These are phyloP conservation scores for Folsomia candida DNA, from an alignment of 2,888 invertebrate species.

Conservation along the genomic window DNA sequence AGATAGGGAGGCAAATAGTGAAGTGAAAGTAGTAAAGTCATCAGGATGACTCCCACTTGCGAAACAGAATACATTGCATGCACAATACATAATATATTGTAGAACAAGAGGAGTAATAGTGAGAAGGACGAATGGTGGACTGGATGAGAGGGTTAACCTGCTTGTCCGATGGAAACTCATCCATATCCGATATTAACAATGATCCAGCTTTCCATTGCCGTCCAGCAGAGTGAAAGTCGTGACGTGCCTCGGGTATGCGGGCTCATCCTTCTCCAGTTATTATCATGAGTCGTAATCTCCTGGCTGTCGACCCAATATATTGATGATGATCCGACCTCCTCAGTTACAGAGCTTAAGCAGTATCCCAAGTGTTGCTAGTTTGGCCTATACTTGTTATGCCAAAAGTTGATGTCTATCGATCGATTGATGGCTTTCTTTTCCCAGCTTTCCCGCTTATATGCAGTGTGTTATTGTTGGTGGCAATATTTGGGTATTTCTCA, in stretches of 20 bases:
- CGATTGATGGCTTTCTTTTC: slow-evolving; percentile 6
- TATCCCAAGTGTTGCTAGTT: neutral
- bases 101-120: too few relatives aligned
- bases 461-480: too few relatives aligned
- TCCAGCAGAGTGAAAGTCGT: slow-evolving; percentile 4
- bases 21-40: neutral
- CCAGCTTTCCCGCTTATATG: neutral
- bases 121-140: too few relatives aligned
- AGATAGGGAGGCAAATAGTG: neutral
- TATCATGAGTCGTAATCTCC: slow-evolving; percentile 24
- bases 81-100: too few relatives aligned
- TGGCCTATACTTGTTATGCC: slow-evolving; percentile 5
- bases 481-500: too few relatives aligned
- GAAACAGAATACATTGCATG: too few relatives aligned
- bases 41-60: too few relatives aligned
- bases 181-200: neutral
- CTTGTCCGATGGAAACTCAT: neutral
- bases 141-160: too few relatives aligned
- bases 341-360: slow-evolving; percentile 13
- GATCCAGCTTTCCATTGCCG: neutral
- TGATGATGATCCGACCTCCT: slow-evolving; percentile 28
- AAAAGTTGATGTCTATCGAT: slow-evolving; percentile 12
- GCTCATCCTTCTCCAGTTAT: slow-evolving; percentile 5
- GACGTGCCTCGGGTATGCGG: neutral
- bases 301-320: slow-evolving; percentile 26